Evolutionary conservation across 2,113 vertebrate species (phyloP).

Genomic region (Neotoma lepida): DNA sequence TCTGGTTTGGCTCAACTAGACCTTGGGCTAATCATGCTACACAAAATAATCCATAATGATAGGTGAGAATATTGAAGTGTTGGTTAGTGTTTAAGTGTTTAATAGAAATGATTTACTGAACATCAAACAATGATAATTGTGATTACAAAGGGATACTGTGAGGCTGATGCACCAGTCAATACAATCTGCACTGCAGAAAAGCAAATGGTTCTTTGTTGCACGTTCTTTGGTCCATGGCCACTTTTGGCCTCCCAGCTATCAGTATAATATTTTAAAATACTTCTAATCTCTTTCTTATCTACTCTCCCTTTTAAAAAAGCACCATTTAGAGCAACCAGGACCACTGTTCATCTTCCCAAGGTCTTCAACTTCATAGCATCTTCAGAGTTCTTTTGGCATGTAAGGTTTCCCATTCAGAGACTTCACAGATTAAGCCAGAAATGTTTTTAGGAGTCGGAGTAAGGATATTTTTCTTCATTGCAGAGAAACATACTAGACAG

Average conservation of each 20-base stretch:
- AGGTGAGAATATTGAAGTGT: slow-evolving; percentile 47
- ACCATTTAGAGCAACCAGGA: not conserved
- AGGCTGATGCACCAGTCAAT: not conserved
- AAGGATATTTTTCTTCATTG: not conserved
- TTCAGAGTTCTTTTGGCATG: not conserved
- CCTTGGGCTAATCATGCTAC: not conserved
- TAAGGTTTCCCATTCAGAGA: not conserved
- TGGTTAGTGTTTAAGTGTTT: slow-evolving; percentile 43
- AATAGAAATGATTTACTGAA: slow-evolving; percentile 10
- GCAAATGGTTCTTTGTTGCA: not conserved
- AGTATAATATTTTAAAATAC: not conserved
- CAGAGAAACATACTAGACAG: not conserved
- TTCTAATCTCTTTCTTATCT: no score
- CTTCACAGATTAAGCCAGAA: not conserved
- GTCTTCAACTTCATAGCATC: not conserved
- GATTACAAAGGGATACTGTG: slow-evolving; percentile 7
- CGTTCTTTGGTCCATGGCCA: not conserved
- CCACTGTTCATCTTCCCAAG: not conserved
- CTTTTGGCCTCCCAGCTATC: not conserved
- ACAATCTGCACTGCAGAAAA: slow-evolving; percentile 2
- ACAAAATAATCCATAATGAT: not conserved
- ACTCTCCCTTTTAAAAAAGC: not conserved
- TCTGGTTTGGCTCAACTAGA: slow-evolving; percentile 11
- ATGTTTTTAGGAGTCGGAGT: not conserved
- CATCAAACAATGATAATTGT: slow-evolving; percentile 43